Conservation (phyloP, 2,113 vertebrate species). For the Gambusia affinis region DNA sequence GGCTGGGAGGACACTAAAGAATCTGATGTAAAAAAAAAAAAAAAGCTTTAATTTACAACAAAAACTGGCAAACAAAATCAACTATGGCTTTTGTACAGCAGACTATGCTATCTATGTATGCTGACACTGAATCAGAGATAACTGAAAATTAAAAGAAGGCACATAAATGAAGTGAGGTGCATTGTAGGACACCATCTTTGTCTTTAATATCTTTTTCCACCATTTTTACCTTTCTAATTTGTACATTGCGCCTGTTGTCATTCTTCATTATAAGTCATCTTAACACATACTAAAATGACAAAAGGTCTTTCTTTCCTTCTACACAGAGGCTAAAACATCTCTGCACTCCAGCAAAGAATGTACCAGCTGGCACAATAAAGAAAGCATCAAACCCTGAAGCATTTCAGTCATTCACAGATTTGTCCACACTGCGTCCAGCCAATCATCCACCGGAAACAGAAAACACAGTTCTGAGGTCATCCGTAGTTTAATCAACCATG, state of each 20-base stretch:
- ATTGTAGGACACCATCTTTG: not conserved
- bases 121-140: too few species aligned
- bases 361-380: slow-evolving; percentile 44
- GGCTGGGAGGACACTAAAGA: not conserved
- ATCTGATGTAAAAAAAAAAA: not conserved
- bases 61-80: not conserved
- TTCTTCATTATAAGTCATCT: not conserved
- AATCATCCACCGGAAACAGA: not conserved
- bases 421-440: slow-evolving; percentile 47
- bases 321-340: slow-evolving; percentile 71
- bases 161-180: too few species aligned
- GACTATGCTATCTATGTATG: too few species aligned
- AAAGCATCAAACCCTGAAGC: slow-evolving; percentile 37
- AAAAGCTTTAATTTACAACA: not conserved
- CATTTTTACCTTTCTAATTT: too few species aligned
- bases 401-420: slow-evolving; percentile 56
- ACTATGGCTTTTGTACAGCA: too few species aligned
- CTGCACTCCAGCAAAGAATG: slow-evolving; percentile 72
- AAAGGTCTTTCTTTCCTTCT: not conserved
- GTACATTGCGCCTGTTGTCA: not conserved
- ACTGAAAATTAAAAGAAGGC: too few species aligned
- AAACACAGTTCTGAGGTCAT: not conserved
- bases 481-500: slow-evolving; percentile 14
- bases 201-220: not conserved
- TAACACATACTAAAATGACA: not conserved